These are phyloP conservation scores for Drosophila prosaltans DNA, from an alignment of 1,140 invertebrate species.

Conservation along the genomic window DNA sequence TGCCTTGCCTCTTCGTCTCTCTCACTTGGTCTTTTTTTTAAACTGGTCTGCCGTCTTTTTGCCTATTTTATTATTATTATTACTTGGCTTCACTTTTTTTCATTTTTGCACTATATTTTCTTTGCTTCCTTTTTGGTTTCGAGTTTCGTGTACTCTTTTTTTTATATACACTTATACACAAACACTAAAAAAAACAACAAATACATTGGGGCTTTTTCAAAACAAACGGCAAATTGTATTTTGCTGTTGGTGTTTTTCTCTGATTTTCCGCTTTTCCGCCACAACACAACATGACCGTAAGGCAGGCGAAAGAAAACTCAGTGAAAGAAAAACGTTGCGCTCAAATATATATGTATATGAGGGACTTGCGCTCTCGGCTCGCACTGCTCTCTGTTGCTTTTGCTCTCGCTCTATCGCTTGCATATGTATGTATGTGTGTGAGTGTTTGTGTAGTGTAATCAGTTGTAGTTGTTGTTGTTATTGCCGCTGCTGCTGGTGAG, in stretches of 20 bases:
- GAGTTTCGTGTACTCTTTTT: conserved; percentile 48
- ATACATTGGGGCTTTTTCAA: conserved; percentile 66
- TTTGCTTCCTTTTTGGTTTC: conserved; percentile 67
- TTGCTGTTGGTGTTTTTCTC: conserved; percentile 37
- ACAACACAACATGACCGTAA: conserved; percentile 63
- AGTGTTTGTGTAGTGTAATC: conserved; percentile 37
- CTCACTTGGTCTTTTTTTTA: conserved; percentile 59
- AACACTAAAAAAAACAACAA: conserved; percentile 27
- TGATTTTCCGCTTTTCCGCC: conserved; percentile 54
- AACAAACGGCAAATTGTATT: conserved; percentile 73
- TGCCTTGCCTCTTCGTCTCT: not conserved
- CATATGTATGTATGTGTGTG: conserved; percentile 25
- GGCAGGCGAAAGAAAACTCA: conserved; percentile 72
- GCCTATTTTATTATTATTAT: conserved; percentile 71
- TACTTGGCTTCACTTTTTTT: conserved; percentile 38
- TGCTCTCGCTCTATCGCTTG: conserved; percentile 11
- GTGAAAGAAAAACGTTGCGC: conserved; percentile 36
- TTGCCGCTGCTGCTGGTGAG: conserved; percentile 44
- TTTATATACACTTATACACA: conserved; percentile 41
- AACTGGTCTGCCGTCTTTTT: conserved; percentile 55
- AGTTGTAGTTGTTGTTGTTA: conserved; percentile 66
- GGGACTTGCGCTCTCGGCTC: conserved; percentile 1
- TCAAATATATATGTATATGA: conserved; percentile 41
- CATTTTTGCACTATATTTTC: conserved; percentile 73
- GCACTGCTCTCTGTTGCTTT: conserved; percentile 28